phyloP scores from a whole-genome alignment of 1,140 invertebrate species.

The Meloidogyne hapla region DNA sequence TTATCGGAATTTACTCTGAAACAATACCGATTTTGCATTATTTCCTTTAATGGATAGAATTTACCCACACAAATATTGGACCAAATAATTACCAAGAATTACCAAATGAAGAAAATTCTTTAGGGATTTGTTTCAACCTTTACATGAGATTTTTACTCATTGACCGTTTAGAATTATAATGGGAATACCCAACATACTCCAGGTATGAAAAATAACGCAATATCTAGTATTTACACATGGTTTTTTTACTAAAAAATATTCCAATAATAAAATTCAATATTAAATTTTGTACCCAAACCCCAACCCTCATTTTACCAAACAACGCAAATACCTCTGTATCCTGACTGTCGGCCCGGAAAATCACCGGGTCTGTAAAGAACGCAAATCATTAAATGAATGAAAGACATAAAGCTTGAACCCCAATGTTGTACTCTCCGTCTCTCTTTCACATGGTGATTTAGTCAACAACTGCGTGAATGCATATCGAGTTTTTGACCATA shows the following conservation, averaged over 20 bases:
- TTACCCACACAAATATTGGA: not conserved
- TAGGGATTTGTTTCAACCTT: not conserved
- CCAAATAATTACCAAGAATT: not conserved
- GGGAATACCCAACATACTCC: not conserved
- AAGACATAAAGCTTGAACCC: conserved; percentile 7
- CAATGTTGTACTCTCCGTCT: not conserved
- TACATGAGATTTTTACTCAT: not conserved
- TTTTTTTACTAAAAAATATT: not conserved
- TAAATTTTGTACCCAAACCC: not conserved
- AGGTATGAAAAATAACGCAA: not conserved
- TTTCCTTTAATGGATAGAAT: not conserved
- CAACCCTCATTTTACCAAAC: not conserved
- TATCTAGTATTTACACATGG: not conserved
- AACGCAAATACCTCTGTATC: conserved; percentile 25
- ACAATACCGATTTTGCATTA: conserved; percentile 6
- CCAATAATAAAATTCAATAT: not conserved
- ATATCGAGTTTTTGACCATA: not conserved
- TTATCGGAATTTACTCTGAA: not conserved
- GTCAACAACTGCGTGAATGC: not conserved
- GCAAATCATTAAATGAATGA: conserved; percentile 19
- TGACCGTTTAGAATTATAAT: not conserved
- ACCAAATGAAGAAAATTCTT: not conserved
- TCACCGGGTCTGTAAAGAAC: conserved; percentile 32
- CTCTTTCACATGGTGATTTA: not conserved
- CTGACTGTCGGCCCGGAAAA: conserved; percentile 26